Conservation (phyloP, 2,113 vertebrate genomes). For the Ginglymostoma cirratum region DNA sequence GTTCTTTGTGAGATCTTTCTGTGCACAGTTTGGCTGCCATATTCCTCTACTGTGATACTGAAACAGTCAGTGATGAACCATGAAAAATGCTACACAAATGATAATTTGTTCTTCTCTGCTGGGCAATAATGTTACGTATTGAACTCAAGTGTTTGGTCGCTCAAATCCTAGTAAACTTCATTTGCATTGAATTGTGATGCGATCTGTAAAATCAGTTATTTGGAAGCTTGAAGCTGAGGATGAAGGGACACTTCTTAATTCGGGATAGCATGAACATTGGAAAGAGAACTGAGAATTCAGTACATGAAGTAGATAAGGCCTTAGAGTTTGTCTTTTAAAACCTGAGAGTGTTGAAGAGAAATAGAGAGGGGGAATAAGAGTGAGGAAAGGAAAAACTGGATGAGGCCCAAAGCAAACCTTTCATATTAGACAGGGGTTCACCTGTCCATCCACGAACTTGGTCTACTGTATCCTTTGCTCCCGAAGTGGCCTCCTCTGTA, state of each 20-base stretch:
- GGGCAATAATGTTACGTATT: not conserved
- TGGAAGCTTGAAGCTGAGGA: not conserved
- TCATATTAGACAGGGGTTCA: too few species aligned
- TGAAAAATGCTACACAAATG: not conserved
- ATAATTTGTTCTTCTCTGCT: not conserved
- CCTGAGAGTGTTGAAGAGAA: not conserved
- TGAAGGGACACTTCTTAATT: not conserved
- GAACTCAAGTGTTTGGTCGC: not conserved
- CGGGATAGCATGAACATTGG: not conserved
- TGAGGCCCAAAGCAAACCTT: too few species aligned
- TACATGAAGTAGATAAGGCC: not conserved
- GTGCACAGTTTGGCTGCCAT: too few species aligned
- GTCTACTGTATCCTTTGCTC: too few species aligned
- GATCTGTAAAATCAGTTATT: not conserved
- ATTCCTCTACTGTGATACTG: not conserved
- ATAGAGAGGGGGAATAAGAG: not conserved
- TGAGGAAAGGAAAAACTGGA: too few species aligned
- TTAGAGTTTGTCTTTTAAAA: not conserved
- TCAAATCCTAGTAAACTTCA: not conserved
- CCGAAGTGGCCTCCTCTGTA: too few species aligned
- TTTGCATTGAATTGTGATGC: not conserved
- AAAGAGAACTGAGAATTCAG: not conserved
- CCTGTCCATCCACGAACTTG: too few species aligned
- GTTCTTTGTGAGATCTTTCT: too few species aligned
- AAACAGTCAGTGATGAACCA: not conserved